A percentile compares a stretch with the other conserved stretches of the same genome.
Evolutionary conservation across 2,888 invertebrate species (phyloP).

Genomic region (Platerodrilus igneus): DNA sequence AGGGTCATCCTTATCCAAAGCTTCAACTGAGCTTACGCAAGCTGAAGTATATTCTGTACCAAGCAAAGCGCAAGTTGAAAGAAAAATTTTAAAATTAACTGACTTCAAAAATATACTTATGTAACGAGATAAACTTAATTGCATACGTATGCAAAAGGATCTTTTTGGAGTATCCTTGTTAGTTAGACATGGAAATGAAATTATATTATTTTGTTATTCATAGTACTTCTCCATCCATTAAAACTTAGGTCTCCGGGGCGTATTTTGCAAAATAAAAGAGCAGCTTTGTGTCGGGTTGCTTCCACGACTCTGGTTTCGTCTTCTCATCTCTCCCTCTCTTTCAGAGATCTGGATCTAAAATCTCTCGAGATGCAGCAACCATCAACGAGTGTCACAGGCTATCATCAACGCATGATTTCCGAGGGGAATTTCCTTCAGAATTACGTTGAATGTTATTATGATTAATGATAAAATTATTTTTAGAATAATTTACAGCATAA

Average conservation of each 20-base stretch:
- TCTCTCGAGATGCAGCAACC: constrained; percentile 20
- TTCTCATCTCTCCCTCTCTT: constrained; percentile 19
- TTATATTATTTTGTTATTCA: constrained; percentile 43
- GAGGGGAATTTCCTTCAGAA: constrained; percentile 15
- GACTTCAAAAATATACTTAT: too few relatives aligned
- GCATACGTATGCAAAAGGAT: too few relatives aligned
- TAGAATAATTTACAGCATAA: too few relatives aligned
- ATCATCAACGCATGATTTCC: constrained; percentile 25
- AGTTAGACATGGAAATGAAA: too few relatives aligned
- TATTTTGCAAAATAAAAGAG: constrained; percentile 41
- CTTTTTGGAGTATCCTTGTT: too few relatives aligned
- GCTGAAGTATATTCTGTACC: too few relatives aligned
- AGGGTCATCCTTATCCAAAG: too few relatives aligned
- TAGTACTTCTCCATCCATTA: constrained; percentile 40
- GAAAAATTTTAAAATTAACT: too few relatives aligned
- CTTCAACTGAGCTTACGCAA: too few relatives aligned
- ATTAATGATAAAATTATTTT: too few relatives aligned
- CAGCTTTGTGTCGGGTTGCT: constrained; percentile 24
- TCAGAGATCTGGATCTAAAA: constrained; percentile 20
- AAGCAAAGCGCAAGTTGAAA: too few relatives aligned
- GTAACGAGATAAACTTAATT: too few relatives aligned
- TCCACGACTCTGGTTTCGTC: constrained; percentile 18
- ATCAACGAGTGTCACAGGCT: constrained; percentile 21
- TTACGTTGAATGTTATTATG: constrained; percentile 21
- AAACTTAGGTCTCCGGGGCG: constrained; percentile 40